Base-by-base conservation (phyloP, 2,113 vertebrate genomes). In the Phrynocephalus versicolor region DNA sequence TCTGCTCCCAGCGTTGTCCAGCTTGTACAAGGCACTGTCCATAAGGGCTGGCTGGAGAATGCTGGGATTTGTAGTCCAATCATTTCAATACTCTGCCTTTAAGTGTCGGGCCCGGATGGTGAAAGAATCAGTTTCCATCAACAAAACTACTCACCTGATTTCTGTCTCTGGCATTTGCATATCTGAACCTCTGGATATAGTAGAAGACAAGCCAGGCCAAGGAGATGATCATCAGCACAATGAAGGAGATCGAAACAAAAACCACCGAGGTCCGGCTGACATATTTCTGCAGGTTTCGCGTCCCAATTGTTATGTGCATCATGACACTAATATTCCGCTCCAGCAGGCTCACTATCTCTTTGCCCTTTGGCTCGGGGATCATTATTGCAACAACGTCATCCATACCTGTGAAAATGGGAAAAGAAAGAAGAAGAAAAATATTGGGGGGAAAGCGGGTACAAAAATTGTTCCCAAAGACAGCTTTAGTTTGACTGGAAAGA, bases 181-280 rank as follows among this genome's bases (percentile, higher is more conserved):
- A 99, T 91, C 99, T 97, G 92, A 99, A 99, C 77, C 99, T 96
- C 96, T 99, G 99, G 95, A 99, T 99, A 88, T 99, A 99, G 93
- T 99, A 99, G 96, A 99, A 99, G 95, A 99, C 98, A 60, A 99
- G 97, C 99, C 98, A 99, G 0, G 99, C 98, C 79, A 99, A 96
- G 0, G 99, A 99, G 95, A 99, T 99, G 96, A 99, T 99, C 99
- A 99, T 99, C 91, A 99, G 96, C 81, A 99, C 97, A 82, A 99
- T 99, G 96, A 99, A 99, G 95, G 98, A 99, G 96, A 99, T 99
- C 95, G 99, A 99, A 81, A 99, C 98, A 3, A 99, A 99, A 81
- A 99, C 99, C 30, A 99, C 99, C 0, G 99, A 99, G 0, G 98
- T 99, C 77, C 98, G 96, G 97, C 98, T 99, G 94, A 99, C 98